phyloP scores from a whole-genome alignment of 2,113 vertebrate species.

The Origma solitaria region DNA sequence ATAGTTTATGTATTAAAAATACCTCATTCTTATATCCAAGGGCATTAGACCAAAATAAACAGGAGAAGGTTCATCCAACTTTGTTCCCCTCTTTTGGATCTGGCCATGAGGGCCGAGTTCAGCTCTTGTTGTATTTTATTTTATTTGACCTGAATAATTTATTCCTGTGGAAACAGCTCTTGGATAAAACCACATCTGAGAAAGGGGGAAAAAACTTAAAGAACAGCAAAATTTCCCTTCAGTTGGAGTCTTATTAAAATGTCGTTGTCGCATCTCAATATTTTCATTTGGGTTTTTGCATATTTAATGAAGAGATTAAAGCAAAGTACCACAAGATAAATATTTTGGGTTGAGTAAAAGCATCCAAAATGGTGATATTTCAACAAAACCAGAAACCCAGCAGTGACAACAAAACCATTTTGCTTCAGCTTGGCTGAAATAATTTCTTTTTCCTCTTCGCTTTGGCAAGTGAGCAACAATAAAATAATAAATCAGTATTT shows the following conservation, averaged over 20 bases:
- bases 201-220: not conserved
- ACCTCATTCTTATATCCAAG: not conserved
- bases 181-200: not conserved
- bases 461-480: not conserved
- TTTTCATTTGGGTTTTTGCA: not conserved
- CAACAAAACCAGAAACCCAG: not conserved
- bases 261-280: not conserved
- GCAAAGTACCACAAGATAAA: not conserved
- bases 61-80: not conserved
- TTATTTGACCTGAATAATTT: not conserved
- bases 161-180: not conserved
- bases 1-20: not conserved
- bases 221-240: not conserved
- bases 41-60: not conserved
- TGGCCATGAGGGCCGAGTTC: not conserved
- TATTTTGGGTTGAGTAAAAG: not conserved
- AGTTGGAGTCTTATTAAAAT: not conserved
- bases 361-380: not conserved
- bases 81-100: not conserved
- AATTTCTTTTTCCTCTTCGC: fast-evolving
- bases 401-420: not conserved
- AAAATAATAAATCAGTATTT: not conserved
- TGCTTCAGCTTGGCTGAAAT: not conserved
- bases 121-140: not conserved
- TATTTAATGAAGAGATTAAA: not conserved